phyloP scores from a whole-genome alignment of 1,140 invertebrate species.

The Hyposmocoma kahamanoa region DNA sequence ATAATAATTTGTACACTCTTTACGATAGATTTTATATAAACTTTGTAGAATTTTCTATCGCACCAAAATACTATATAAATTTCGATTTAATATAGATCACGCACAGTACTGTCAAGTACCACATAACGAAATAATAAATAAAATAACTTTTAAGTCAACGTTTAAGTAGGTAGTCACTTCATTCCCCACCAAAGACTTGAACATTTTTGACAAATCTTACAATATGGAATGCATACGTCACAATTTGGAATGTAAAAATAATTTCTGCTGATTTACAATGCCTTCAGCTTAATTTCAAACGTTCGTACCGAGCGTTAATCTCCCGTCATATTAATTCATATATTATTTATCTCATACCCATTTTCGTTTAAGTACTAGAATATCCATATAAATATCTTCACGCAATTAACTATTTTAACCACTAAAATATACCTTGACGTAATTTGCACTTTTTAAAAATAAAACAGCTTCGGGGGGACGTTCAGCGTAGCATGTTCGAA shows the following conservation, averaged over 20 bases:
- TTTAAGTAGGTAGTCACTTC: constrained; percentile 49
- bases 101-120: constrained; percentile 53
- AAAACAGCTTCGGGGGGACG: constrained; percentile 64
- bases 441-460: constrained; percentile 61
- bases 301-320: constrained; percentile 8
- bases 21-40: constrained; percentile 53
- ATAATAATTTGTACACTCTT: constrained; percentile 71
- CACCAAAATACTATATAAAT: constrained; percentile 66
- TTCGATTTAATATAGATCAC: constrained; percentile 41
- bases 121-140: constrained; percentile 56
- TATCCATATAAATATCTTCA: constrained; percentile 64
- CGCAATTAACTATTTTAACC: constrained; percentile 53
- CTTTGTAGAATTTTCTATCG: constrained; percentile 72
- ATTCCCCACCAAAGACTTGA: constrained; percentile 56
- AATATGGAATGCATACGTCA: constrained; percentile 54
- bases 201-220: constrained; percentile 34
- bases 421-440: constrained; percentile 55
- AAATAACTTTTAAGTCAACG: constrained; percentile 46
- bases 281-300: neutral
- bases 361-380: constrained; percentile 56
- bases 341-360: constrained; percentile 32
- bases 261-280: constrained; percentile 5
- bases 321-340: constrained; percentile 23
- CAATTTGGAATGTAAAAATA: constrained; percentile 17
- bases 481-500: constrained; percentile 58